A percentile compares a stretch with the other conserved stretches of the same genome.
phyloP scores from a whole-genome alignment of 2,888 invertebrate species.

The Drosophila pseudotalamancana region DNA sequence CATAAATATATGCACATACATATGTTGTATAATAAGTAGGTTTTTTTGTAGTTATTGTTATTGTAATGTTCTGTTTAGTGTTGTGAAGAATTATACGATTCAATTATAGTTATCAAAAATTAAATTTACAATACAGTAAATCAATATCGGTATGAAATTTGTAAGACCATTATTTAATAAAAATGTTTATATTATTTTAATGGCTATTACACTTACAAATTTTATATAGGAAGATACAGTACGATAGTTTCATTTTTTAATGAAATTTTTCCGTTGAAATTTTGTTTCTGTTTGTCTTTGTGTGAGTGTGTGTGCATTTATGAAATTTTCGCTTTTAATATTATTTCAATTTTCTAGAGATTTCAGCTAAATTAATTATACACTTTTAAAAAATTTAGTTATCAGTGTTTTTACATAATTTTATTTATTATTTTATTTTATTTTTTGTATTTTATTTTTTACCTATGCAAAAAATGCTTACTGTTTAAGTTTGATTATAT shows the following conservation, averaged over 20 bases:
- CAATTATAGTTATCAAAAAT: constrained; percentile 49
- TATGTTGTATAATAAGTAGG: constrained; percentile 62
- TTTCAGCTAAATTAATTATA: constrained; percentile 75
- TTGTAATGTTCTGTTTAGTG: constrained; percentile 49
- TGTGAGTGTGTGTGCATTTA: constrained; percentile 22
- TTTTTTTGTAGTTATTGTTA: constrained; percentile 53
- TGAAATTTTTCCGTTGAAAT: constrained; percentile 3
- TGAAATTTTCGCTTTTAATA: constrained; percentile 49
- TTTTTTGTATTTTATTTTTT: constrained; percentile 21
- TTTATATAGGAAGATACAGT: constrained; percentile 67
- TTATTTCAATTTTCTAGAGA: constrained; percentile 66
- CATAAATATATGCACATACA: constrained; percentile 67
- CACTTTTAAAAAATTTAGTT: constrained; percentile 67
- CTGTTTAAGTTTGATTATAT: constrained; percentile 57
- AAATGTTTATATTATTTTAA: constrained; percentile 16
- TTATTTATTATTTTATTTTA: constrained; percentile 29
- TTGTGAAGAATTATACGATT: constrained; percentile 31
- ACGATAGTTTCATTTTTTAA: constrained; percentile 37
- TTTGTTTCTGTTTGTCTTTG: constrained; percentile 22
- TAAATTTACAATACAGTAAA: constrained; percentile 52
- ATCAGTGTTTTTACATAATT: constrained; percentile 46
- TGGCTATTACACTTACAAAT: constrained; percentile 54
- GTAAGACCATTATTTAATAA: constrained; percentile 34
- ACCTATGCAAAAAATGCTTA: constrained; percentile 72
- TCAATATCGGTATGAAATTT: constrained; percentile 39